These are phyloP conservation scores for Cherax destructor DNA, from an alignment of 1,140 invertebrate genomes.

Conservation along the genomic window DNA sequence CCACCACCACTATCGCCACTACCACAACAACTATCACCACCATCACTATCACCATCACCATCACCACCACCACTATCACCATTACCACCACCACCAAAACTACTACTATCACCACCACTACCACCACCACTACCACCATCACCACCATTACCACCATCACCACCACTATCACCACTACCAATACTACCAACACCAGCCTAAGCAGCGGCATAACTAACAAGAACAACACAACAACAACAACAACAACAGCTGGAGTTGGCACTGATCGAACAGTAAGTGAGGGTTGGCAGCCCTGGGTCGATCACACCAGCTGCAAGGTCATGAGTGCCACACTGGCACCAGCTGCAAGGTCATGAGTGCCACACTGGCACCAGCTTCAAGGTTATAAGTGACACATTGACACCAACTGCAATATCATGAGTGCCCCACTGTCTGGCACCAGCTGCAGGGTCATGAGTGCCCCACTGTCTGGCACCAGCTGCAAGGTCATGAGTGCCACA, in stretches of 20 bases:
- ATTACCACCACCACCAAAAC: background rate
- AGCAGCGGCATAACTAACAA: background rate
- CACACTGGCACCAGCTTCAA: too few species aligned
- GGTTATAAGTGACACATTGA: too few species aligned
- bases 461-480: too few species aligned
- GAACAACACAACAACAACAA: background rate
- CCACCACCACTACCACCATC: background rate
- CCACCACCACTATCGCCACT: too few species aligned
- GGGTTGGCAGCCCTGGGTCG: background rate
- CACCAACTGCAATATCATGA: too few species aligned
- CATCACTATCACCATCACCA: slow-evolving; percentile 18
- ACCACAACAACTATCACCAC: background rate
- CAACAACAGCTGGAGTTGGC: background rate
- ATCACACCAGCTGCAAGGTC: background rate
- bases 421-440: too few species aligned
- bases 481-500: too few species aligned
- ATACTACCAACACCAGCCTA: background rate
- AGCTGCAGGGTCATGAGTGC: too few species aligned
- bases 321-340: too few species aligned
- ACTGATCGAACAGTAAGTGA: background rate
- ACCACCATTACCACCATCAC: background rate
- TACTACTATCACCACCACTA: slow-evolving; percentile 7
- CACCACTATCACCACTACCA: background rate
- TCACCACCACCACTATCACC: slow-evolving; percentile 13
- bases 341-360: too few species aligned